These are phyloP conservation scores for Eupristina koningsbergeri DNA, from an alignment of 1,140 invertebrate species.

Conservation along the genomic window DNA sequence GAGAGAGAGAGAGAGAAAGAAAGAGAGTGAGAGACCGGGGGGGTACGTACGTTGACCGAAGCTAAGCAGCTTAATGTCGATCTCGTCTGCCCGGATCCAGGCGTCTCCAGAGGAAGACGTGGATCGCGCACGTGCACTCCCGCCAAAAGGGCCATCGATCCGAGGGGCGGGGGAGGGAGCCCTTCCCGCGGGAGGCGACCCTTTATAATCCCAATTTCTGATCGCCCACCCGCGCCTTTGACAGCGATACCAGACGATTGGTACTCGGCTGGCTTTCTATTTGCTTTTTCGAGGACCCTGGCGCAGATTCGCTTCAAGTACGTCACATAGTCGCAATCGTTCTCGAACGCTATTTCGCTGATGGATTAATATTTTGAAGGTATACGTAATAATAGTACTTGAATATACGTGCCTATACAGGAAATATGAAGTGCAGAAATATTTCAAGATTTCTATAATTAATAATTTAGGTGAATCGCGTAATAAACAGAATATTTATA, in stretches of 20 bases:
- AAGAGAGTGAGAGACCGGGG: no score
- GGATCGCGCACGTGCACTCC: background rate
- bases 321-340: no score
- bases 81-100: background rate
- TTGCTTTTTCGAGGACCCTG: background rate
- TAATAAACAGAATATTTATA: no score
- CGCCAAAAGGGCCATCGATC: slow-evolving; percentile 30
- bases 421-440: no score
- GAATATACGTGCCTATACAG: no score
- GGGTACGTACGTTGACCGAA: slow-evolving; percentile 22
- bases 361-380: no score
- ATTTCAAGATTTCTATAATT: no score
- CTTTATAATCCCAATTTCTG: slow-evolving; percentile 46
- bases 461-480: no score
- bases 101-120: slow-evolving; percentile 4
- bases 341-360: no score
- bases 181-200: slow-evolving; percentile 2
- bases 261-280: background rate
- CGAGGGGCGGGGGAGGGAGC: no score
- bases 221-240: slow-evolving; percentile 7
- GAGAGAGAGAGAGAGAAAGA: no score
- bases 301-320: background rate
- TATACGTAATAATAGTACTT: no score
- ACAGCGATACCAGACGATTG: background rate
- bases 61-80: slow-evolving; percentile 50